phyloP scores from a whole-genome alignment of 92 coral and sea anemone genomes.

The Actinernus sp. region DNA sequence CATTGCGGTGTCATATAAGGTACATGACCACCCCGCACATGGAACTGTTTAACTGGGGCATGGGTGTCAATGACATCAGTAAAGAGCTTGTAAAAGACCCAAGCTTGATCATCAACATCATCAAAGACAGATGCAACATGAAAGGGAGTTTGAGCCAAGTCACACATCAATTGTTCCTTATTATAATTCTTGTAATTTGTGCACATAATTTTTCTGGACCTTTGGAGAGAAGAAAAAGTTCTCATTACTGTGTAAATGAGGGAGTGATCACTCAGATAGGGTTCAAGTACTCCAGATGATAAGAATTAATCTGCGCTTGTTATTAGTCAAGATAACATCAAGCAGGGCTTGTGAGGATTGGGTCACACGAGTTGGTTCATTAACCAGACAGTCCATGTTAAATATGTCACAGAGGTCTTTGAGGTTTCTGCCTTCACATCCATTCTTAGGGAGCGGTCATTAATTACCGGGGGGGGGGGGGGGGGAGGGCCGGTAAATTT shows the following conservation, averaged over 20 bases:
- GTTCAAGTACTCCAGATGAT: slow-evolving; percentile 43
- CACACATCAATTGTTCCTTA: slow-evolving; percentile 19
- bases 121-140: slow-evolving; percentile 38
- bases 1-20: slow-evolving; percentile 47
- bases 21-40: slow-evolving; percentile 56
- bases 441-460: no score
- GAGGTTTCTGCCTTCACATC: slow-evolving; percentile 21
- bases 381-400: slow-evolving; percentile 27
- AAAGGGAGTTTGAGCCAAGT: slow-evolving; percentile 35
- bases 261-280: slow-evolving; percentile 35
- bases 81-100: slow-evolving; percentile 25
- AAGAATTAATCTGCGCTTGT: slow-evolving; percentile 23
- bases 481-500: no score
- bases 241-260: slow-evolving; percentile 34
- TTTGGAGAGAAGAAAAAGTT: not conserved
- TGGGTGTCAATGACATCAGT: slow-evolving; percentile 44
- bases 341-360: slow-evolving; percentile 11
- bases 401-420: slow-evolving; percentile 37
- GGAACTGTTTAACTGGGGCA: slow-evolving; percentile 52
- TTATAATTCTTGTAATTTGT: slow-evolving; percentile 26
- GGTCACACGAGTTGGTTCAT: slow-evolving; percentile 35
- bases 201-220: slow-evolving; percentile 31
- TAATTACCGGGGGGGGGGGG: no score
- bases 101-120: slow-evolving; percentile 32
- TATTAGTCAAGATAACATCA: slow-evolving; percentile 31